phyloP scores from a whole-genome alignment of 2,888 invertebrate genomes.

The Lithophane ornitopus region DNA sequence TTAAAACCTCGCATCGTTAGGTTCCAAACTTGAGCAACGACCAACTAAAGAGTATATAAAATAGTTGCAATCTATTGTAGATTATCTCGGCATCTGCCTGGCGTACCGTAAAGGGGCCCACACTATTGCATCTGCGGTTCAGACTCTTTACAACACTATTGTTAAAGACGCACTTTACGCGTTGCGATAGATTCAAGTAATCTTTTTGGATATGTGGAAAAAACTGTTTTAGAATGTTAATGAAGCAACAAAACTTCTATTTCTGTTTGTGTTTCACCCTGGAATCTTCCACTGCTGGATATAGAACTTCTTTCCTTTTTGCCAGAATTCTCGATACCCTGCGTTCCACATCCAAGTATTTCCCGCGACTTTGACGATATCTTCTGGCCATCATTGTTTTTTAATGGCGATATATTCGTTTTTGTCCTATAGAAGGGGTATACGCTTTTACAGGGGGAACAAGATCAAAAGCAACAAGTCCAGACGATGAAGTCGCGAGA shows the following conservation, averaged over 20 bases:
- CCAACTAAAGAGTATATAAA: slow-evolving; percentile 36
- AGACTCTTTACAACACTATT: slow-evolving; percentile 59
- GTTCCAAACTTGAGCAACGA: slow-evolving; percentile 27
- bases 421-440: neutral
- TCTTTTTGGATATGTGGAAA: slow-evolving; percentile 13
- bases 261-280: neutral
- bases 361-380: neutral
- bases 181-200: slow-evolving; percentile 22
- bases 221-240: neutral
- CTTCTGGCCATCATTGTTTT: neutral
- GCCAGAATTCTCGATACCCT: neutral
- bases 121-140: slow-evolving; percentile 43
- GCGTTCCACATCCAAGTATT: neutral
- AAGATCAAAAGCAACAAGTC: neutral
- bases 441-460: neutral
- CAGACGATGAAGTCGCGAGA: neutral
- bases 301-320: neutral
- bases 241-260: neutral
- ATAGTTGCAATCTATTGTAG: slow-evolving; percentile 54
- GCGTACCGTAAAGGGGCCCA: slow-evolving; percentile 60
- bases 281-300: neutral
- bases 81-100: slow-evolving; percentile 55
- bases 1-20: slow-evolving; percentile 12
- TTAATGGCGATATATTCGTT: neutral
- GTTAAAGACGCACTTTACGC: slow-evolving; percentile 38